phyloP scores from a whole-genome alignment of 1,140 invertebrate species.

The Ips nitidus region DNA sequence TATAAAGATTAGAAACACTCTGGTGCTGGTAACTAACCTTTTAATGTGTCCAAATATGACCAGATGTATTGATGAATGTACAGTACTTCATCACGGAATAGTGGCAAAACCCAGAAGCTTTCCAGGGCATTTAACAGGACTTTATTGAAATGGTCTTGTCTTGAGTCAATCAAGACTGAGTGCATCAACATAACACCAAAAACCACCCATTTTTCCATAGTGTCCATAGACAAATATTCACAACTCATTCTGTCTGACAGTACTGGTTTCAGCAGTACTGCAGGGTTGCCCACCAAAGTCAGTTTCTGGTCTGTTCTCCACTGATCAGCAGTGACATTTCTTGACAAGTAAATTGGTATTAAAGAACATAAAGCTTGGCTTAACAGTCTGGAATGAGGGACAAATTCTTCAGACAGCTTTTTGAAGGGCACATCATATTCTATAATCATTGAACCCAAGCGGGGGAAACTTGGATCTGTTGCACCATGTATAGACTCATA shows the following conservation, averaged over 20 bases:
- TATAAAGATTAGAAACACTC: background rate
- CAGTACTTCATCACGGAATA: slow-evolving; percentile 97
- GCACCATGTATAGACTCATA: slow-evolving; percentile 91
- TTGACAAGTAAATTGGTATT: slow-evolving; percentile 80
- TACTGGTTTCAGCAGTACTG: slow-evolving; percentile 89
- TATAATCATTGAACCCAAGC: slow-evolving; percentile 74
- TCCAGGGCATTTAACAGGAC: slow-evolving; percentile 91
- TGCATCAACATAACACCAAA: slow-evolving; percentile 92
- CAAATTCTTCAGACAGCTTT: slow-evolving; percentile 96
- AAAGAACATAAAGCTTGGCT: slow-evolving; percentile 85
- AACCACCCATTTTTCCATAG: slow-evolving; percentile 96
- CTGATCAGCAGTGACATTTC: slow-evolving; percentile 91
- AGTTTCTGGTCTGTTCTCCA: slow-evolving; percentile 93
- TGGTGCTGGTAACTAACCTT: slow-evolving; percentile 56
- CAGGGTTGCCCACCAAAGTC: slow-evolving; percentile 89
- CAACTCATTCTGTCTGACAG: slow-evolving; percentile 95
- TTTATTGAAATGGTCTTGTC: slow-evolving; percentile 79
- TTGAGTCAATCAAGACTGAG: slow-evolving; percentile 63
- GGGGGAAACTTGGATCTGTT: slow-evolving; percentile 44
- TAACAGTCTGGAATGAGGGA: slow-evolving; percentile 88
- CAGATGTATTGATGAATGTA: slow-evolving; percentile 94
- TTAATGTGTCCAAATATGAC: slow-evolving; percentile 91
- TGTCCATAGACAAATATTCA: slow-evolving; percentile 94
- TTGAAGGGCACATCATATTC: slow-evolving; percentile 97
- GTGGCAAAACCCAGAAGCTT: slow-evolving; percentile 88